Conservation (phyloP, 2,888 invertebrate genomes). For the Caenorhabditis sinica region DNA sequence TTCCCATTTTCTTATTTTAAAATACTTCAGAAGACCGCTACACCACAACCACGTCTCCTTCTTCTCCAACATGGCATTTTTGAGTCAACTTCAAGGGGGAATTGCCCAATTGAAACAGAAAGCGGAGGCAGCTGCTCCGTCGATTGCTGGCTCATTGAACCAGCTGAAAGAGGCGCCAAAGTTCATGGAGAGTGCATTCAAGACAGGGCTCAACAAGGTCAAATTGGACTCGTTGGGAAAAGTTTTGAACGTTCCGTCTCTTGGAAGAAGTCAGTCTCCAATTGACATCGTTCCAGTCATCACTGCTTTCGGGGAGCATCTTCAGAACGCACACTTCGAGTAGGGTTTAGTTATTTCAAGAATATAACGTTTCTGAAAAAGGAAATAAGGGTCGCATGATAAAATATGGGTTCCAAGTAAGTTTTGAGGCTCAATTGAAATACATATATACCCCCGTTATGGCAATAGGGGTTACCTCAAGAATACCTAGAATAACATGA, state of each 20-base stretch:
- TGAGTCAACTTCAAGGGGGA: constrained; percentile 79
- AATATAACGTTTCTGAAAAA: background rate
- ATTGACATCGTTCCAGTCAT: constrained; percentile 82
- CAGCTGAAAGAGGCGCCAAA: constrained; percentile 75
- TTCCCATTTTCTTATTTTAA: constrained; percentile 33
- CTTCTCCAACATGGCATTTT: constrained; percentile 79
- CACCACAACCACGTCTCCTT: background rate
- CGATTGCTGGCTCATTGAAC: constrained; percentile 64
- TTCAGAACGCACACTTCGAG: constrained; percentile 80
- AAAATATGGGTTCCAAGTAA: too few relatives aligned
- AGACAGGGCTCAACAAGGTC: constrained; percentile 75
- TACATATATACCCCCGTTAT: too few relatives aligned
- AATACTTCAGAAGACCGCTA: constrained; percentile 6
- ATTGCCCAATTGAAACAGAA: constrained; percentile 75
- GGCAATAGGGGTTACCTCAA: too few relatives aligned
- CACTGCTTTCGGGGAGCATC: constrained; percentile 81
- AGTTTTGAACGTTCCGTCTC: constrained; percentile 72
- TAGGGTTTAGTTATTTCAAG: constrained; percentile 23
- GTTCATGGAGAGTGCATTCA: constrained; percentile 74
- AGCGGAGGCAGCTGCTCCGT: constrained; percentile 61
- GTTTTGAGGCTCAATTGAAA: too few relatives aligned
- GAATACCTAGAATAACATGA: too few relatives aligned
- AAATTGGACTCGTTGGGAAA: constrained; percentile 82
- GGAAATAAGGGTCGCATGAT: too few relatives aligned
- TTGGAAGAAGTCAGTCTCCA: constrained; percentile 82